Evolutionary conservation across 2,113 vertebrate species (phyloP).

Genomic region (Terrapene triunguis): DNA sequence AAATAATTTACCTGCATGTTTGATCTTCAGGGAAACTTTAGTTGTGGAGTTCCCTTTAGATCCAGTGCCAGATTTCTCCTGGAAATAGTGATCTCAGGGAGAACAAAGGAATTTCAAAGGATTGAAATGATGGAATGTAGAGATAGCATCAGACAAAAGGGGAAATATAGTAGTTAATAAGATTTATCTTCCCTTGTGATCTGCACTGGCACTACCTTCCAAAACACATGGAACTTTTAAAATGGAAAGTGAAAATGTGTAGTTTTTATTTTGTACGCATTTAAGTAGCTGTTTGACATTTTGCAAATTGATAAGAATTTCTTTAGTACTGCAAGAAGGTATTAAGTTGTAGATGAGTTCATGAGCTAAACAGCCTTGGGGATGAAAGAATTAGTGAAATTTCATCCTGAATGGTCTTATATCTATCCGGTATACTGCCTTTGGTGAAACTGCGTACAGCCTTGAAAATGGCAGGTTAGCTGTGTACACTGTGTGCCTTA

Average conservation of each 20-base stretch:
- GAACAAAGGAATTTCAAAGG: slow-evolving; percentile 80
- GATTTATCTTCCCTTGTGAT: slow-evolving; percentile 77
- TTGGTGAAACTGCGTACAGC: background rate
- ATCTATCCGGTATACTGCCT: slow-evolving; percentile 1
- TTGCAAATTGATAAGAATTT: slow-evolving; percentile 8
- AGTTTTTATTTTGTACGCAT: slow-evolving; percentile 5
- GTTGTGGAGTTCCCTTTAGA: slow-evolving; percentile 76
- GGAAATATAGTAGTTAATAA: slow-evolving; percentile 74
- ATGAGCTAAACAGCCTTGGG: background rate
- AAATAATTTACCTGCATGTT: slow-evolving; percentile 74
- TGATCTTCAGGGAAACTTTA: slow-evolving; percentile 70
- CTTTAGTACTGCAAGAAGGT: slow-evolving; percentile 1
- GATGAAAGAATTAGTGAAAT: slow-evolving; percentile 21
- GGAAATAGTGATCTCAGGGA: slow-evolving; percentile 69
- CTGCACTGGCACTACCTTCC: slow-evolving; percentile 46
- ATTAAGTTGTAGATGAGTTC: background rate
- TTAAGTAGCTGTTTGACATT: slow-evolving; percentile 3
- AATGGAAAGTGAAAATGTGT: slow-evolving; percentile 29
- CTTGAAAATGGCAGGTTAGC: background rate
- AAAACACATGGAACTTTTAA: slow-evolving; percentile 25
- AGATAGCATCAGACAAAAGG: slow-evolving; percentile 75
- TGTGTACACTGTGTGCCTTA: background rate
- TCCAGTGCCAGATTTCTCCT: slow-evolving; percentile 76
- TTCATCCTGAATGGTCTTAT: background rate
- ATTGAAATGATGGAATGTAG: slow-evolving; percentile 74